Evolutionary conservation across 2,797 vertebrate genomes (phyloP).

Genomic region (Acanthis flammea): DNA sequence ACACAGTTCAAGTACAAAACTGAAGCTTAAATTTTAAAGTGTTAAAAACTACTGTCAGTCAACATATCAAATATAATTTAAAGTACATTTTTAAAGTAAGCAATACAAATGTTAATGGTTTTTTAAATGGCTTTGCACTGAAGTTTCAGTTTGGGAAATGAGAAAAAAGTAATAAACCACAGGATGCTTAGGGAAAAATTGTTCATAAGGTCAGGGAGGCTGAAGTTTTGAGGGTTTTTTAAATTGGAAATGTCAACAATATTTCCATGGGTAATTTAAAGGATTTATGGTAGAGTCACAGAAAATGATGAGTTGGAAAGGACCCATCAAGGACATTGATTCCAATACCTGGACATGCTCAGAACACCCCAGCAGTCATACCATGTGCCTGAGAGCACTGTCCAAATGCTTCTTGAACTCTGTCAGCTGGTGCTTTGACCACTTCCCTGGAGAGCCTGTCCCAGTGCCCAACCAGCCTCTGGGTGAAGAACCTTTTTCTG

Average conservation of each 20-base stretch:
- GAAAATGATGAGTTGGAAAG: neutral
- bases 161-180: neutral
- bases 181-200: neutral
- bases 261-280: neutral
- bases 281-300: neutral
- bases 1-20: neutral
- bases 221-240: neutral
- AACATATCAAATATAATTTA: neutral
- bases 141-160: neutral
- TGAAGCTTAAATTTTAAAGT: neutral
- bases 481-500: neutral
- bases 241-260: neutral
- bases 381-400: accelerated
- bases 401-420: neutral
- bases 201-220: neutral
- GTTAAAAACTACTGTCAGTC: neutral
- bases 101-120: neutral
- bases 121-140: neutral
- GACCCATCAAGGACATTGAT: accelerated
- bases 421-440: neutral
- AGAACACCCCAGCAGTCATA: neutral
- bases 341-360: neutral
- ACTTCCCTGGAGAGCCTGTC: neutral
- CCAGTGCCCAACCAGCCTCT: accelerated
- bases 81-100: neutral